Evolutionary conservation across 2,113 vertebrate species (phyloP), one percentile per base, ranked within the genome.

Genomic region (Notothenia coriiceps): DNA sequence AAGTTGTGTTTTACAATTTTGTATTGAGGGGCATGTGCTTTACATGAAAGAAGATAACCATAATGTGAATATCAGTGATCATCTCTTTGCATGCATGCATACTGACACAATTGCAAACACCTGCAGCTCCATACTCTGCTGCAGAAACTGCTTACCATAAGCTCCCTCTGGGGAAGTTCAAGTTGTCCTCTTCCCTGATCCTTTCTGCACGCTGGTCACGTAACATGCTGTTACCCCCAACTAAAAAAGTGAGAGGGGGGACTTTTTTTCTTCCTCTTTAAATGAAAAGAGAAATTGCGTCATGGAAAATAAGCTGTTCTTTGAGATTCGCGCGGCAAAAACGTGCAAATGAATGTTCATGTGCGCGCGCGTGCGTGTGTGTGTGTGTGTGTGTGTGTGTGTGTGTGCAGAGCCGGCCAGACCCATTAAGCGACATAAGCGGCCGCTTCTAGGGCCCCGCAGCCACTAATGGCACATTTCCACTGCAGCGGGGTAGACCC

Each of bases 251-350:
- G 69, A 72, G 77, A 75, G 76, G 79, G 83, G 81, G 90, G 71
- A 86, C 70, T 82, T 85, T 79, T 84, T 74, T 51, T 61, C 61
- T 67, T 52, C 35, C 59, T 54, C 20, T 83, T 81, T 83, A 83
- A 85, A 86, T 94, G 91, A 95, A 95, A 94, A 91, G 93, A 90
- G 64, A 88, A 91, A 85, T 94, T 93, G 90, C 94, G 94, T 95
- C 94, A 95, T 94, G 94, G 94, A 96, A 96, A 93, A 86, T 86
- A 91, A 91, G 87, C 77, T 60, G 62, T 75, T 89, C 85, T 87
- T 77, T 73, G 82, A 85, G 72, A 86, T 90, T 74, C 65, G 62
- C 47, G 85, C 82, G 77, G 79, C 72, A 86, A 80, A 84, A 70
- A 69, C 73, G 77, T 83, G 77, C 57, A 10, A 33, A 7, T 52